phyloP scores from a whole-genome alignment of 2,113 vertebrate species.

The Planiliza haematocheilus region DNA sequence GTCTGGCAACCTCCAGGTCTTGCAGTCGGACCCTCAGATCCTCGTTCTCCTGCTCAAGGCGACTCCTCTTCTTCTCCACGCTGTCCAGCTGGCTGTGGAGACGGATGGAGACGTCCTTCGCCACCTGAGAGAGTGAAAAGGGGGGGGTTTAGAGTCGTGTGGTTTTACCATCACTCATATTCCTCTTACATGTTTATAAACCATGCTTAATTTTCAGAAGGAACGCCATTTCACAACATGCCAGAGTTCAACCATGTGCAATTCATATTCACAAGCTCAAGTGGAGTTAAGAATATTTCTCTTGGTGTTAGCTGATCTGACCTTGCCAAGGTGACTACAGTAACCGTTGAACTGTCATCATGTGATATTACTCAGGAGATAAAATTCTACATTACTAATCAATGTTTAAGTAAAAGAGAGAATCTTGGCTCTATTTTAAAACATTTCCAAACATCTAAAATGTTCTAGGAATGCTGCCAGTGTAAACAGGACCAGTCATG shows the following conservation, averaged over 20 bases:
- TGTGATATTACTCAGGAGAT: slow-evolving; percentile 7
- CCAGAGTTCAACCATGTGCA: no score
- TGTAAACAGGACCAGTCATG: not conserved
- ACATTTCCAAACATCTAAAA: not conserved
- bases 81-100: slow-evolving; percentile 95
- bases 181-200: no score
- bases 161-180: no score
- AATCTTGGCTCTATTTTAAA: not conserved
- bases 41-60: slow-evolving; percentile 95
- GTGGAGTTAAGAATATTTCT: not conserved
- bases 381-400: not conserved
- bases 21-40: slow-evolving; percentile 92
- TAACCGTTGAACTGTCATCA: not conserved
- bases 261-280: no score
- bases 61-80: slow-evolving; percentile 92
- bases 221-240: no score
- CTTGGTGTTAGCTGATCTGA: not conserved
- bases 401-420: slow-evolving; percentile 12
- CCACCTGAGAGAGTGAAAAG: slow-evolving; percentile 84
- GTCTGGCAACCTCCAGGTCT: slow-evolving; percentile 94
- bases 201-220: no score
- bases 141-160: not conserved
- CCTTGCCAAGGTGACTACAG: not conserved
- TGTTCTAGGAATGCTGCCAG: not conserved
- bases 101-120: slow-evolving; percentile 96